Base-by-base conservation (phyloP, 2,888 invertebrate species). In the Bursaphelenchus okinawaensis region DNA sequence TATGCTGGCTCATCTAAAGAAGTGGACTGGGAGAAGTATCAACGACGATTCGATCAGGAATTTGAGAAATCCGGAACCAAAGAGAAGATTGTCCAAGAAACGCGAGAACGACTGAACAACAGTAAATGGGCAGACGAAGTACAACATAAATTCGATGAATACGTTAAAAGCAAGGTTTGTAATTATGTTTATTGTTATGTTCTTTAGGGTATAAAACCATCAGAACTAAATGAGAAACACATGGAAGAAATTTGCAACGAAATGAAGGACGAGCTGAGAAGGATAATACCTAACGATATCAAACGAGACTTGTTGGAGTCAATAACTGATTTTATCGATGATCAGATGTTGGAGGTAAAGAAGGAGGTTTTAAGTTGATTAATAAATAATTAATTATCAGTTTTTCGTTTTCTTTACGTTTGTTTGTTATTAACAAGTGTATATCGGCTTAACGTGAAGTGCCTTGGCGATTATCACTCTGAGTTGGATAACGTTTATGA, bases 71-170 rank as follows among this genome's bases (percentile, higher is more conserved):
- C 50, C 1, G 60, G 60, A 31, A 40, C 31, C 23, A 22, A 50
- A 20, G 4, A 40, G 8, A 50, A 59, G 6, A 59, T 59, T 50
- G 51, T 59, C 52, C 23, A 59, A 20, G 12, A 16, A 8, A 59
- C 60, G 12, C 50, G 60, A 1, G 20, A 59, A 22, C 60, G 51
- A 12, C 51, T 59, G 19, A 51, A 59, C 24, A 19, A 59, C 22
- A 22, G 50, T n/a, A 40, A 1, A 29, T 59, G 60, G 60, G 60
- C 60, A 23, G 60, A 59, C 23, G 60, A 59, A 19, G 60, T 59
- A 22, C 60, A 59, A 24, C 20, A 59, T 31, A 29, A 40, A 19
- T 59, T 59, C 23, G 51, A 59, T 16, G 51, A 54, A 1, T 59
- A 40, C 19, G 50, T 59, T 1, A 59, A 59, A 40, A 16, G 16